These are phyloP conservation scores for Pterobdella sp. DNA, from an alignment of 2,888 invertebrate genomes.

Conservation along the genomic window DNA sequence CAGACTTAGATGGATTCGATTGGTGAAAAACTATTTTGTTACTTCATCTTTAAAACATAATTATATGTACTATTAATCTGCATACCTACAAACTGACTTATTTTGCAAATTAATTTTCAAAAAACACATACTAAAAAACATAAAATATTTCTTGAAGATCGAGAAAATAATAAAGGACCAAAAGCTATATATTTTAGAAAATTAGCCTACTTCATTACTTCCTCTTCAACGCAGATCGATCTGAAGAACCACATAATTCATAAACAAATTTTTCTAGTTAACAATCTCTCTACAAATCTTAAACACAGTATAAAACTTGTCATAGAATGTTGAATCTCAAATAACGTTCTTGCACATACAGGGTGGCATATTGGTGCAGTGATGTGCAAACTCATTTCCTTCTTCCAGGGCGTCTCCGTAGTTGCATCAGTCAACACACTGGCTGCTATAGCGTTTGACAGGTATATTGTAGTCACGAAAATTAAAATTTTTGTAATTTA, in stretches of 20 bases:
- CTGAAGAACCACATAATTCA: background rate
- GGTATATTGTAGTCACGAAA: conserved; percentile 46
- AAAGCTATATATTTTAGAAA: too few relatives aligned
- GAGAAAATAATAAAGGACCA: too few relatives aligned
- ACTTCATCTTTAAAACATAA: too few relatives aligned
- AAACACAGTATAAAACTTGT: background rate
- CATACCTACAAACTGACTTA: too few relatives aligned
- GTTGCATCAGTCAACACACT: conserved; percentile 58
- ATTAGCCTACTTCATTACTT: too few relatives aligned
- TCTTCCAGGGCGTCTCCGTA: conserved; percentile 58
- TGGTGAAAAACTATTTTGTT: too few relatives aligned
- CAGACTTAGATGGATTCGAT: too few relatives aligned
- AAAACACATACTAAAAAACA: too few relatives aligned
- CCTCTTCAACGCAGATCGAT: too few relatives aligned
- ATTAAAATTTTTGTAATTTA: background rate
- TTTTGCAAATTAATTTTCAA: too few relatives aligned
- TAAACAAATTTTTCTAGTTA: background rate
- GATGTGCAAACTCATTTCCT: conserved; percentile 57
- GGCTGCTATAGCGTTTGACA: conserved; percentile 57
- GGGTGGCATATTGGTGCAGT: conserved; percentile 57
- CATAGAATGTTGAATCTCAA: background rate
- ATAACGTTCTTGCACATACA: conserved; percentile 40
- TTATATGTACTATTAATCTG: too few relatives aligned
- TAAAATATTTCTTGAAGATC: too few relatives aligned
- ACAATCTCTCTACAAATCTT: background rate